Conservation (phyloP, 2,888 invertebrate genomes). For the Rhamnusium bicolor region DNA sequence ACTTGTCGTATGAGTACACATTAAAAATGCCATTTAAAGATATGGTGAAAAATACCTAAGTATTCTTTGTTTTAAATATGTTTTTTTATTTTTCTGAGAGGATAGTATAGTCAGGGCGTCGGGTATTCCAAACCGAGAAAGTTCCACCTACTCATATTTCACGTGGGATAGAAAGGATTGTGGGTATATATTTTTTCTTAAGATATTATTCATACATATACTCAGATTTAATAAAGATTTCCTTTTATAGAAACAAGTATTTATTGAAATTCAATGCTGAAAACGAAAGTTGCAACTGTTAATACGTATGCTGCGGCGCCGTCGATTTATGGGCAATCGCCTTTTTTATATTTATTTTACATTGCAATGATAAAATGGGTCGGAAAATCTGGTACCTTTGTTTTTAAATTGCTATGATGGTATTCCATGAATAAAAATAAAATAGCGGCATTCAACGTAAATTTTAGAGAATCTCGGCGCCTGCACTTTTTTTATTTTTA, state of each 20-base stretch:
- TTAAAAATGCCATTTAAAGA: not conserved
- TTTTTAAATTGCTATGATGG: too few relatives aligned
- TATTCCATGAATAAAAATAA: not conserved
- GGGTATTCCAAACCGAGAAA: not conserved
- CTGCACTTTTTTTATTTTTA: not conserved
- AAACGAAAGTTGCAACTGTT: slow-evolving; percentile 30
- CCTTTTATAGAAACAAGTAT: slow-evolving; percentile 50
- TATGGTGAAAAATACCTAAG: not conserved
- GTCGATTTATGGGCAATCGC: not conserved
- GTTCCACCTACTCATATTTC: slow-evolving; percentile 57
- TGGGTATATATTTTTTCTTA: slow-evolving; percentile 53
- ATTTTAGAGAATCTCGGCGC: not conserved
- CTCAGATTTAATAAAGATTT: slow-evolving; percentile 33
- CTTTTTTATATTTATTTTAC: not conserved
- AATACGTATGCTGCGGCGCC: not conserved
- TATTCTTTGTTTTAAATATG: not conserved
- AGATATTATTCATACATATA: slow-evolving; percentile 54
- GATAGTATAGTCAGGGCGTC: not conserved
- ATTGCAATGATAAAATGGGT: not conserved
- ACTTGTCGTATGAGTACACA: not conserved
- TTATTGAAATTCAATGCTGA: slow-evolving; percentile 41
- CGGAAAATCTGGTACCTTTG: not conserved
- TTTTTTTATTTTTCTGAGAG: not conserved
- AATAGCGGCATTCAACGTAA: slow-evolving; percentile 8
- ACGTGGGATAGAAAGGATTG: slow-evolving; percentile 52